phyloP scores from a whole-genome alignment of 2,888 invertebrate genomes.

The Clistopyga incitator region DNA sequence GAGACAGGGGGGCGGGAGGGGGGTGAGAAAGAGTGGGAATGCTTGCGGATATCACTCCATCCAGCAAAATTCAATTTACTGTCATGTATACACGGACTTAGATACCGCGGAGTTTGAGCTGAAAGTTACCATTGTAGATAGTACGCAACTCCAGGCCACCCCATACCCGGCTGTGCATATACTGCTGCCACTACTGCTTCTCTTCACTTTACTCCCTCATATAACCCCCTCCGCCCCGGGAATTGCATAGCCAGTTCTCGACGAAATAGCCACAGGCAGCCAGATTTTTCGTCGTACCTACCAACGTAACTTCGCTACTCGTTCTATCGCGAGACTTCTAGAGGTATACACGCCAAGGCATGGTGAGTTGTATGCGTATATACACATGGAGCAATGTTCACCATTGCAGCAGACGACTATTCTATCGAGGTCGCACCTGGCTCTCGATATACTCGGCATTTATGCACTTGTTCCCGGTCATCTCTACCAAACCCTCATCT shows the following conservation, averaged over 20 bases:
- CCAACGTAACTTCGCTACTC: constrained; percentile 34
- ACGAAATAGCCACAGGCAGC: constrained; percentile 58
- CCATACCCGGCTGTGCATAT: constrained; percentile 43
- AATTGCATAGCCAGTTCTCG: constrained; percentile 60
- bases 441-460: constrained; percentile 26
- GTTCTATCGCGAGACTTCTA: constrained; percentile 27
- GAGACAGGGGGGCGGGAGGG: constrained; percentile 5
- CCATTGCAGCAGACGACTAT: constrained; percentile 32
- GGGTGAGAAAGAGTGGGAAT: constrained; percentile 59
- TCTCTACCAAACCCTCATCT: constrained; percentile 7
- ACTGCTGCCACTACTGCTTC: constrained; percentile 27
- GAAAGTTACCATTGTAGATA: constrained; percentile 69
- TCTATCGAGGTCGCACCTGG: constrained; percentile 45
- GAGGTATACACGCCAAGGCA: neutral
- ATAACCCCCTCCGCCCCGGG: constrained; percentile 37
- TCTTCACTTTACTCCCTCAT: constrained; percentile 40
- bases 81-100: constrained; percentile 68
- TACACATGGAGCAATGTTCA: constrained; percentile 3
- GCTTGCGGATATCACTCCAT: constrained; percentile 66
- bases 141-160: constrained; percentile 24
- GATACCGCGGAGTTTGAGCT: constrained; percentile 62
- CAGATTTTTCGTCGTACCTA: constrained; percentile 56
- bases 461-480: constrained; percentile 38
- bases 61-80: constrained; percentile 71
- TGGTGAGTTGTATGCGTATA: neutral